Evolutionary conservation across 2,113 vertebrate genomes (phyloP).

Genomic region (Zosterops borbonicus): DNA sequence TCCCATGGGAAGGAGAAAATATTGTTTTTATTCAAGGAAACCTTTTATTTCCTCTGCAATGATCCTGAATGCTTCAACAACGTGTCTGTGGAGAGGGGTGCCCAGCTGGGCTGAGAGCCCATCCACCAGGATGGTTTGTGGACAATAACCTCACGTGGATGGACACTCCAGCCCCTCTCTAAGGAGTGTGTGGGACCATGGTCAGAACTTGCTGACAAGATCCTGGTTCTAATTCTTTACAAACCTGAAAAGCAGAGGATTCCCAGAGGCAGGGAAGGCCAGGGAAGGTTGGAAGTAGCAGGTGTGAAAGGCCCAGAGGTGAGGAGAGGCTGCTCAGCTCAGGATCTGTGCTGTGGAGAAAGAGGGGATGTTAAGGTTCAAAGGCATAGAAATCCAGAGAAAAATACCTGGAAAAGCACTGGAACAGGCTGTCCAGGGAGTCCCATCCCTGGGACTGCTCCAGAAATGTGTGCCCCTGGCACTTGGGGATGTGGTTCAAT

Average conservation of each 20-base stretch:
- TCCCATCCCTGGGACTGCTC: neutral
- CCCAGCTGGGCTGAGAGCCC: neutral
- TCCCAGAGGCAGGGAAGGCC: neutral
- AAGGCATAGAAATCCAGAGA: neutral
- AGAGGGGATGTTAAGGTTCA: neutral
- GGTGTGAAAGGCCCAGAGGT: neutral
- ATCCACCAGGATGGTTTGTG: neutral
- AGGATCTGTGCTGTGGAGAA: neutral
- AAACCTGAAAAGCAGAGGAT: neutral
- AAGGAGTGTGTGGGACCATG: rapidly evolving
- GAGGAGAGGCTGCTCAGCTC: neutral
- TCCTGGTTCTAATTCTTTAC: neutral
- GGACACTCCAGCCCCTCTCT: neutral
- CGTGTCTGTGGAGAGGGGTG: neutral
- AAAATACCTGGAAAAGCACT: neutral
- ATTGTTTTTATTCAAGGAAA: neutral
- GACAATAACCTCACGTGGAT: neutral
- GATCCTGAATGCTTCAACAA: neutral
- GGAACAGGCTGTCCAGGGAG: neutral
- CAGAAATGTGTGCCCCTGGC: rapidly evolving
- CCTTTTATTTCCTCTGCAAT: neutral
- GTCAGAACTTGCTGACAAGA: neutral
- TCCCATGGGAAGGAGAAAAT: neutral
- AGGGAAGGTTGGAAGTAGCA: neutral
- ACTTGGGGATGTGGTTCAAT: rapidly evolving